These are phyloP conservation scores for Lates japonicus DNA, from an alignment of 2,797 vertebrate species.

Conservation along the genomic window DNA sequence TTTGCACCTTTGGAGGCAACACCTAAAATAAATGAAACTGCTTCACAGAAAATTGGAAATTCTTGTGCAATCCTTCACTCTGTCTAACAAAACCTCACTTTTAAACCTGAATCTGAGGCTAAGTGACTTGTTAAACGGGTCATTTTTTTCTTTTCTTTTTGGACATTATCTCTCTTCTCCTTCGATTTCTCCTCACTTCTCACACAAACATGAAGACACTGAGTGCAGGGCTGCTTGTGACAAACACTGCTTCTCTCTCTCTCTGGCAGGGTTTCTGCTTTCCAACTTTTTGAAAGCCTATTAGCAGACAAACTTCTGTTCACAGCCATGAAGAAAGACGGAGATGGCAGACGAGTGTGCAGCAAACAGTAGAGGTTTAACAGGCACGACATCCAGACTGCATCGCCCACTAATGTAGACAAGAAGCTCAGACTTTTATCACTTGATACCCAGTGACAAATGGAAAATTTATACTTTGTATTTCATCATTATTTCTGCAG, in stretches of 20 bases:
- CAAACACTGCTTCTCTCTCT: conserved; percentile 8
- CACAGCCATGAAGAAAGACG: conserved; percentile 7
- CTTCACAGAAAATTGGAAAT: conserved; percentile 1
- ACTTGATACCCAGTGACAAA: conserved; percentile 2
- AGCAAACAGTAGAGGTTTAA: conserved; percentile 34
- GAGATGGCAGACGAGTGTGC: conserved; percentile 19
- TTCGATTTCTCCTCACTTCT: neutral
- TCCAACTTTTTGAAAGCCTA: conserved; percentile 20
- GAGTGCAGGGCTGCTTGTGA: conserved; percentile 11
- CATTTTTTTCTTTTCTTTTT: neutral
- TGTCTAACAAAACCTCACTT: conserved; percentile 2
- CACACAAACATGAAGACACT: conserved; percentile 16
- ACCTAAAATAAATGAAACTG: conserved; percentile 3
- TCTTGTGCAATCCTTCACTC: neutral
- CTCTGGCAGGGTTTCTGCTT: conserved; percentile 16
- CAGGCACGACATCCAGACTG: conserved; percentile 27
- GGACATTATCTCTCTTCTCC: neutral
- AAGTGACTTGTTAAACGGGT: conserved; percentile 6
- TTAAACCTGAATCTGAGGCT: neutral
- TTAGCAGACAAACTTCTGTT: conserved; percentile 52
- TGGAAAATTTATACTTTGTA: neutral
- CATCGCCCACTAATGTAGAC: neutral
- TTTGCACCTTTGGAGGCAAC: neutral
- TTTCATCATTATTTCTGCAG: neutral
- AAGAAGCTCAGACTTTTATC: neutral